A percentile compares a stretch with the other conserved stretches of the same genome.
Conservation (phyloP, 2,888 invertebrate species). For the Protodeltote pygarga region DNA sequence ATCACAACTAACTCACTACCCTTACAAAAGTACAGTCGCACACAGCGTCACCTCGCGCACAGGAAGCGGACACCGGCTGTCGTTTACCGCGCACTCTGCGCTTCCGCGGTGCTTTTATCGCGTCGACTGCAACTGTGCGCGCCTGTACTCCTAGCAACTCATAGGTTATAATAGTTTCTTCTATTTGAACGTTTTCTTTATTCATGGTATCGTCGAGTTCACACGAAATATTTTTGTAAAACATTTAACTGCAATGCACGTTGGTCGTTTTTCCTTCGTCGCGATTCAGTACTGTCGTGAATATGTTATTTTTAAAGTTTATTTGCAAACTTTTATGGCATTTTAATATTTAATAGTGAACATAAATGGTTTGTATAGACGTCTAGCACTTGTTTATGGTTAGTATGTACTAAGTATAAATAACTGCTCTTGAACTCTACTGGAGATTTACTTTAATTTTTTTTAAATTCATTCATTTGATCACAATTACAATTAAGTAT, state of each 20-base stretch:
- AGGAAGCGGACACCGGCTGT: constrained; percentile 61
- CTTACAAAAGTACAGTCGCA: constrained; percentile 47
- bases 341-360: no score
- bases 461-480: no score
- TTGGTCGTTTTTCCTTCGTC: background rate
- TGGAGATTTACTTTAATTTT: no score
- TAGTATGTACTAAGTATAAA: no score
- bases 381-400: no score
- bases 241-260: no score
- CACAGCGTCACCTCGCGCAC: constrained; percentile 48
- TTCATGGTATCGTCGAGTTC: constrained; percentile 11
- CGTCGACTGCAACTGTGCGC: constrained; percentile 26
- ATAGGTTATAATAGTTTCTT: constrained; percentile 42
- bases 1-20: constrained; percentile 25
- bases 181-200: constrained; percentile 25
- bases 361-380: no score
- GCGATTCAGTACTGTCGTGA: no score
- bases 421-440: no score
- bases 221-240: background rate
- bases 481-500: no score
- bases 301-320: no score
- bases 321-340: no score
- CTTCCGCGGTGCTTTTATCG: constrained; percentile 53
- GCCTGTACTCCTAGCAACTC: constrained; percentile 32
- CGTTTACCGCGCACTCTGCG: constrained; percentile 54